These are phyloP conservation scores for Dolichallabes microphthalmus DNA, from an alignment of 2,113 vertebrate species.

Conservation along the genomic window DNA sequence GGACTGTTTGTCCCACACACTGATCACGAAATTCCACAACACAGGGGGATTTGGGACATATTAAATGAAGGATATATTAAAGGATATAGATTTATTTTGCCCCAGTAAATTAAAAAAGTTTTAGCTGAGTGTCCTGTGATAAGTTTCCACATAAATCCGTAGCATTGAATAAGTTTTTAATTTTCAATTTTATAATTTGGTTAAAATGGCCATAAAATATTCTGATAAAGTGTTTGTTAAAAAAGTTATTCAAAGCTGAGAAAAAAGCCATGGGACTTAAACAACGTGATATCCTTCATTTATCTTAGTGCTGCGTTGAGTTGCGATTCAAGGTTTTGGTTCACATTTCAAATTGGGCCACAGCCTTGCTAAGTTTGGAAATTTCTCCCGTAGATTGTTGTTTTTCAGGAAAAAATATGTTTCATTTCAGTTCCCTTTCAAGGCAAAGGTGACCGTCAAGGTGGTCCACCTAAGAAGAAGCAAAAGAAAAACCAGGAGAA, in stretches of 20 bases:
- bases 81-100: background rate
- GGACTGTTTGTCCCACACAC: background rate
- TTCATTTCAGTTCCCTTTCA: conserved; percentile 63
- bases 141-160: background rate
- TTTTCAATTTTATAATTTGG: too few species aligned
- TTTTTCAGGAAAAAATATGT: background rate
- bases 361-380: too few species aligned
- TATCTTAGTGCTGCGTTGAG: too few species aligned
- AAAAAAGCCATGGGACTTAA: too few species aligned
- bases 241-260: too few species aligned
- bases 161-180: background rate
- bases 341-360: too few species aligned
- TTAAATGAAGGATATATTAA: too few species aligned
- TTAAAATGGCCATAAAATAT: too few species aligned
- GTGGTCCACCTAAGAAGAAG: conserved; percentile 70
- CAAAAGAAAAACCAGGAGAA: conserved; percentile 70
- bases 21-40: background rate
- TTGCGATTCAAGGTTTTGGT: too few species aligned
- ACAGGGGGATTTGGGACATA: background rate
- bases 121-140: background rate
- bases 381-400: background rate
- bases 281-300: too few species aligned
- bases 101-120: background rate
- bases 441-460: conserved; percentile 55
- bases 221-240: too few species aligned